These are phyloP conservation scores for Colaptes auratus DNA, from an alignment of 2,113 vertebrate species.

Conservation along the genomic window DNA sequence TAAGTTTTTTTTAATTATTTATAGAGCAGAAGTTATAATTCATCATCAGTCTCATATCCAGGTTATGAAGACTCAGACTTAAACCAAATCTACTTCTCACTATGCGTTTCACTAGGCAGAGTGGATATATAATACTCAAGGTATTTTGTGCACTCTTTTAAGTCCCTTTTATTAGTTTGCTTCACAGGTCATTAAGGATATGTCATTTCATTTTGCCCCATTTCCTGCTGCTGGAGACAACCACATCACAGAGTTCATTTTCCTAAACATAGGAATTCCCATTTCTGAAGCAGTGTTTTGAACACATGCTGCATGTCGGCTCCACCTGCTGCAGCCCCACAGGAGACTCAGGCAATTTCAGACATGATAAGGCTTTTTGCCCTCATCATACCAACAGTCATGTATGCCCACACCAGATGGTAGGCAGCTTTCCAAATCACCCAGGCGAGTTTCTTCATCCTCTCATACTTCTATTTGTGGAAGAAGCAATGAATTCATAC, in stretches of 20 bases:
- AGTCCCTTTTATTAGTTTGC: not conserved
- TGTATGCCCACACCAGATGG: constrained; percentile 1
- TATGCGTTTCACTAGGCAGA: not conserved
- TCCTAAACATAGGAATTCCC: not conserved
- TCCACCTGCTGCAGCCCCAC: constrained; percentile 6
- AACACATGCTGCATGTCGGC: not conserved
- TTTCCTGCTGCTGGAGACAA: not conserved
- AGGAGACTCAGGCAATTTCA: not conserved
- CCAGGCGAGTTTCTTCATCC: constrained; percentile 5
- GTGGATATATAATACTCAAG: not conserved
- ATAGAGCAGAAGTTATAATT: not conserved
- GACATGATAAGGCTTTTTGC: not conserved
- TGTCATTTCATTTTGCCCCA: not conserved
- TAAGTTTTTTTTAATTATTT: not conserved
- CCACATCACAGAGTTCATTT: not conserved
- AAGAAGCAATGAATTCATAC: not conserved
- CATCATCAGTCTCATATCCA: not conserved
- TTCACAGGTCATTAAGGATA: constrained; percentile 18
- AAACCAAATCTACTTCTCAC: not conserved
- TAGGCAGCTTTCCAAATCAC: constrained; percentile 22
- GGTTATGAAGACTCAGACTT: not conserved
- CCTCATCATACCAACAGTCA: not conserved
- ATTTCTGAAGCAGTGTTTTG: not conserved
- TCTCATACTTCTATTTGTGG: not conserved
- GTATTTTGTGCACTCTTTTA: not conserved